Conservation (phyloP, 1,140 invertebrate species). For the Hylaeus anthracinus region DNA sequence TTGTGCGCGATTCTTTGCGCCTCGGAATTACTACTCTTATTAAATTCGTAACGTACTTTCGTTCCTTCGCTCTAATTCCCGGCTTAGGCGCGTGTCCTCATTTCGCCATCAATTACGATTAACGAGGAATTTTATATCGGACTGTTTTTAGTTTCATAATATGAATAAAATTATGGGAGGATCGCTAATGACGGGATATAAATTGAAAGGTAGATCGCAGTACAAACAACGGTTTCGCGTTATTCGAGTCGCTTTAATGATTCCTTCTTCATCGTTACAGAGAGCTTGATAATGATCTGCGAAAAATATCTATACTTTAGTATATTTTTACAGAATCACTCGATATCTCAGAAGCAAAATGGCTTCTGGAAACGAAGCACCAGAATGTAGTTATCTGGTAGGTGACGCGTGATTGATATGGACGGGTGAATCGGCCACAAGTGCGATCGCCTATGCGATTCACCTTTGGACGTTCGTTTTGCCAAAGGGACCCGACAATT, state of each 20-base stretch:
- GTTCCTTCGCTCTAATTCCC: constrained; percentile 36
- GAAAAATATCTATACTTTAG: too few relatives aligned
- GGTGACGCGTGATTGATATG: constrained; percentile 21
- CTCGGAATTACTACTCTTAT: constrained; percentile 25
- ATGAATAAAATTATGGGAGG: too few relatives aligned
- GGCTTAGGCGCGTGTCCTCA: background rate
- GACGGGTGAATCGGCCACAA: constrained; percentile 18
- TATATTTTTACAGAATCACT: too few relatives aligned
- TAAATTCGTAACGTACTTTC: constrained; percentile 26
- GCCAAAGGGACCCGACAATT: constrained; percentile 8
- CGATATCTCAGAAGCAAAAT: too few relatives aligned
- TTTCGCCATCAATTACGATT: background rate
- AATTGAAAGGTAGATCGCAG: too few relatives aligned
- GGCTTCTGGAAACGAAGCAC: too few relatives aligned
- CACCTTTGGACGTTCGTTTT: constrained; percentile 4
- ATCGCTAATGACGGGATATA: too few relatives aligned
- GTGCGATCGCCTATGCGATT: background rate
- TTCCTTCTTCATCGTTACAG: too few relatives aligned
- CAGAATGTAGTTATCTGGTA: too few relatives aligned
- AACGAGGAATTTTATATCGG: background rate
- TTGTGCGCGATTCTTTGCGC: background rate
- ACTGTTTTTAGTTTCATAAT: background rate
- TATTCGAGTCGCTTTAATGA: too few relatives aligned
- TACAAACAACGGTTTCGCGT: too few relatives aligned
- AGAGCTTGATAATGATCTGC: too few relatives aligned